Evolutionary conservation across 2,797 vertebrate species (phyloP), one percentile per base, ranked within the genome.

Genomic region (Falco peregrinus): DNA sequence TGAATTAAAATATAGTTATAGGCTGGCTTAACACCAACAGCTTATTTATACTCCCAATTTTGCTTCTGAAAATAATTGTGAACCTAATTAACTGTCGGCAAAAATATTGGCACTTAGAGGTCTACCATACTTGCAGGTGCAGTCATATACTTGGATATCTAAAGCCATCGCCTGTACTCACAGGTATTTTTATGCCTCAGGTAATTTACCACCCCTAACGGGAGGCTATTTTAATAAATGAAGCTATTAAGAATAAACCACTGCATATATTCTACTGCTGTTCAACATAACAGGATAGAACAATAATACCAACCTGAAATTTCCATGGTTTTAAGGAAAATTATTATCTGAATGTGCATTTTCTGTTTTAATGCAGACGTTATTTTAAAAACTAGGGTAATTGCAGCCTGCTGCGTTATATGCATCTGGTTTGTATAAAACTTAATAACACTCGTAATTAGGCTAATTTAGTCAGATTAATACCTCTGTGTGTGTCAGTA

Each of bases 391-490:
- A 91, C 90, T 89, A 93, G 94, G 94, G 96, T 97, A 98, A 98
- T 97, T 97, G 96, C 95, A 97, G 89, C 97, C 97, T 97, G 95
- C 96, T 98, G 96, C 7, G 94, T 94, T 95, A 90, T 90, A 93
- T 84, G 94, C 89, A 91, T 97, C 95, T 97, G 86, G 96, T 98
- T 97, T 97, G 90, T 96, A 87, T 95, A 97, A 97, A 95, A 91
- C 93, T 97, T 97, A 95, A 96, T 97, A 97, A 96, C 96, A 96
- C 95, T 97, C 93, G 97, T 98, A 98, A 98, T 98, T 98, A 97
- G 95, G 89, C 95, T 98, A 97, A 97, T 98, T 97, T 97, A 96
- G 95, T 97, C 95, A 97, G 97, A 97, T 97, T 98, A 98, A 98
- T 98, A 96, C 96, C 96, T 96, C 95, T 88, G 64, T 94, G 84